These are phyloP conservation scores for Ormyrus rosae DNA, from an alignment of 2,888 invertebrate genomes.

Conservation along the genomic window DNA sequence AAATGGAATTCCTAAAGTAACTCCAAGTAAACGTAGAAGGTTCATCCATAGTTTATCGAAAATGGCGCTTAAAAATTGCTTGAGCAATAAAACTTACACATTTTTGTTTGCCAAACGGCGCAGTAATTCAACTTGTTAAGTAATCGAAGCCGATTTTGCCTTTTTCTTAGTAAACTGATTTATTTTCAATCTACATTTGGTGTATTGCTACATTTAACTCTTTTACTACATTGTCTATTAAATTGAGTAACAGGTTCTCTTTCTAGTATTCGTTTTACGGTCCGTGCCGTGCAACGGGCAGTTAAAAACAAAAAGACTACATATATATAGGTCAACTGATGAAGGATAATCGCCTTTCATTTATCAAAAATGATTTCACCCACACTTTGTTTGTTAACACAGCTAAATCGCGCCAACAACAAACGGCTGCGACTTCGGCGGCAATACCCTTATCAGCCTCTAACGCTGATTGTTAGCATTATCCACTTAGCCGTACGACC, in stretches of 20 bases:
- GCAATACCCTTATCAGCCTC: neutral
- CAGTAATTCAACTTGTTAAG: too few species aligned
- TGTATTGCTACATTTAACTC: neutral
- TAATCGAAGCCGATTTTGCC: too few species aligned
- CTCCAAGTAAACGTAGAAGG: too few species aligned
- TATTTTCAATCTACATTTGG: too few species aligned
- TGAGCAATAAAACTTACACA: too few species aligned
- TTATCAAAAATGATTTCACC: constrained; percentile 8
- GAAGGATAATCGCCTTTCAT: constrained; percentile 4
- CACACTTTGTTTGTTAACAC: constrained; percentile 8
- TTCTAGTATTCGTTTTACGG: neutral
- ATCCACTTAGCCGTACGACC: neutral
- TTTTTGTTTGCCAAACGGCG: too few species aligned
- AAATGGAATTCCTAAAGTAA: too few species aligned
- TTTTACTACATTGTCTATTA: constrained; percentile 1
- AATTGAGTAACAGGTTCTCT: constrained; percentile 18
- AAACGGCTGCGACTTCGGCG: neutral
- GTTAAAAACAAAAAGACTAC: neutral
- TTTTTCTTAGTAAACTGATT: too few species aligned
- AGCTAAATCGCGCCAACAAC: neutral
- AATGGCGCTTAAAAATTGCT: too few species aligned
- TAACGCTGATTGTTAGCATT: neutral
- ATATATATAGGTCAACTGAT: constrained; percentile 13
- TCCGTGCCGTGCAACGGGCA: too few species aligned
- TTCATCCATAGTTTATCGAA: too few species aligned